These are phyloP conservation scores for Plebejus anna DNA, from an alignment of 2,888 invertebrate genomes.

Conservation along the genomic window DNA sequence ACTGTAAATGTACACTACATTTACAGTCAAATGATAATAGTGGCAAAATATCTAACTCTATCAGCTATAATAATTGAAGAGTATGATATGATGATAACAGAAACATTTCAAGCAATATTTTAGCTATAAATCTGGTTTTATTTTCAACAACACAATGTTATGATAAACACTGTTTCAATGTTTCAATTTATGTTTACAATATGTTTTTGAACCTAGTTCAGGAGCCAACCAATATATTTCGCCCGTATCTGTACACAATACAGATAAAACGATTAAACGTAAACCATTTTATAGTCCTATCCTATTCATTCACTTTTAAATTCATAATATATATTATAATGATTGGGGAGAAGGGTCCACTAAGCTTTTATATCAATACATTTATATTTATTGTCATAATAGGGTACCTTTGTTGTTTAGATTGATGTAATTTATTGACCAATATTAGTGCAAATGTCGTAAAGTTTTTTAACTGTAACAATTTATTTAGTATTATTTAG, in stretches of 20 bases:
- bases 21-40: no score
- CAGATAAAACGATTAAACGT: neutral
- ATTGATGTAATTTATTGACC: slow-evolving; percentile 11
- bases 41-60: neutral
- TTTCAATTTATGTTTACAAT: slow-evolving; percentile 6
- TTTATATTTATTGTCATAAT: slow-evolving; percentile 11
- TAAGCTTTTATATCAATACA: slow-evolving; percentile 4
- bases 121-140: neutral
- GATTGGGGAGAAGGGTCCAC: slow-evolving; percentile 12
- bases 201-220: neutral
- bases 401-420: slow-evolving; percentile 20
- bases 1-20: no score
- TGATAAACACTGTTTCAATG: neutral
- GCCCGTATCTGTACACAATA: slow-evolving; percentile 14
- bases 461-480: neutral
- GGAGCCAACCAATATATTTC: neutral
- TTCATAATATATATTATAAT: slow-evolving; percentile 6
- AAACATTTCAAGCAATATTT: neutral
- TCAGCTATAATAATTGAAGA: neutral
- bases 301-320: slow-evolving; percentile 16
- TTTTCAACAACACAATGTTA: neutral
- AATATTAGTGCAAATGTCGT: slow-evolving; percentile 19
- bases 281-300: slow-evolving; percentile 6
- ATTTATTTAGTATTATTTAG: neutral
- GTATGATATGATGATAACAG: neutral